A percentile compares a stretch with the other conserved stretches of the same genome.
phyloP scores from a whole-genome alignment of 2,888 invertebrate genomes.

The Sesamia inferens region DNA sequence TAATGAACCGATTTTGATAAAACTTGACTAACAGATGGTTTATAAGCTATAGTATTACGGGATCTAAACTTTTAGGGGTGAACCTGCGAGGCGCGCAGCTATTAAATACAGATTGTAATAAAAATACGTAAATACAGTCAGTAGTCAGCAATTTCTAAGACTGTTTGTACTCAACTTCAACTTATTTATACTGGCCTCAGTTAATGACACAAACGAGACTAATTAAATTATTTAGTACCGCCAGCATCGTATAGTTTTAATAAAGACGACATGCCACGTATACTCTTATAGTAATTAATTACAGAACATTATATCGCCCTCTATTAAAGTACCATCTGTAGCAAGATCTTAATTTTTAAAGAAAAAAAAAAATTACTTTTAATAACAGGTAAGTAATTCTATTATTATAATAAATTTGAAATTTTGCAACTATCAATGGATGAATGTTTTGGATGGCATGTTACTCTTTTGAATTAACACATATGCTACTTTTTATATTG shows the following conservation, averaged over 20 bases:
- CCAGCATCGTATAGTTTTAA: slow-evolving; percentile 30
- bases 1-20: no score
- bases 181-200: slow-evolving; percentile 24
- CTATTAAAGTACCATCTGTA: slow-evolving; percentile 19
- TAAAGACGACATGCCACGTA: slow-evolving; percentile 25
- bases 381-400: not conserved
- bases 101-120: not conserved
- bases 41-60: no score
- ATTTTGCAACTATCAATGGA: no score
- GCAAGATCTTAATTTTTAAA: not conserved
- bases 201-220: slow-evolving; percentile 28
- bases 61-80: no score
- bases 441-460: no score
- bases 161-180: not conserved
- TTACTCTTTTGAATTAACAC: no score
- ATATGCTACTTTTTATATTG: no score
- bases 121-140: not conserved
- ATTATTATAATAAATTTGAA: no score
- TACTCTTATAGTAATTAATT: slow-evolving; percentile 34
- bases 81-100: no score
- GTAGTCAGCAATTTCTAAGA: not conserved
- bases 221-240: slow-evolving; percentile 34
- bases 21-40: no score
- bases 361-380: not conserved
- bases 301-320: slow-evolving; percentile 8